Evolutionary conservation across 2,888 invertebrate genomes (phyloP), one percentile per base, ranked within the genome.

Genomic region (Chymomyza fuscimana): DNA sequence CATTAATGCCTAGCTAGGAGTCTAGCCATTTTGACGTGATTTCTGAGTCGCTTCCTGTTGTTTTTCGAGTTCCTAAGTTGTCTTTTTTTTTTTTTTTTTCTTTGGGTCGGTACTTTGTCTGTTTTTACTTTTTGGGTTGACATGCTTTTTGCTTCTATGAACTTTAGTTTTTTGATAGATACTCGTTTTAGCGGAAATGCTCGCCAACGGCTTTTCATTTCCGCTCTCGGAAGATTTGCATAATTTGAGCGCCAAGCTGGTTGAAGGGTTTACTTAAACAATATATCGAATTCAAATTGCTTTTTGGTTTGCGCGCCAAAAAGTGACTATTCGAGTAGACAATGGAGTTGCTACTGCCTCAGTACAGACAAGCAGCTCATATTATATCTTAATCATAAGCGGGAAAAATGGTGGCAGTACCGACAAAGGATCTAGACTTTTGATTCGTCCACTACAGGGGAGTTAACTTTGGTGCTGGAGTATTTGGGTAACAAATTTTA

Each of bases 11-110:
- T 32, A 32, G 32, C 5, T 32, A 32, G 32, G 32, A 32, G 32
- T 32, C 32, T 66, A 59, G 78, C 75, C 83, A 77, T 77, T 83
- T 85, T 89, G 89, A 89, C 83, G 78, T 90, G 89, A 88, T 89
- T 88, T 86, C 79, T 85, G 85, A 88, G 89, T 89, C 87, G 87
- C 73, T 89, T 89, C 90, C 89, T 89, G 89, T 89, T 83, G 81
- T 78, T 81, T 78, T 78, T 77, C 63, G 65, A 40, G 68, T 71
- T 69, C 7, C 32, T 32, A 32, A 32, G 29, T 25, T 32, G 65
- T 74, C 32, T 32, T 32, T 32, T 32, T 32, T 12, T 54, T 62
- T 32, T 32, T 32, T 32, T 32, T 12, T 54, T 62, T 59, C 65
- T 58, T 67, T 72, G 32, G 9, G 0, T 73, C 76, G 72, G 40